Evolutionary conservation across 2,888 invertebrate genomes (phyloP).

Genomic region (Phania funesta): DNA sequence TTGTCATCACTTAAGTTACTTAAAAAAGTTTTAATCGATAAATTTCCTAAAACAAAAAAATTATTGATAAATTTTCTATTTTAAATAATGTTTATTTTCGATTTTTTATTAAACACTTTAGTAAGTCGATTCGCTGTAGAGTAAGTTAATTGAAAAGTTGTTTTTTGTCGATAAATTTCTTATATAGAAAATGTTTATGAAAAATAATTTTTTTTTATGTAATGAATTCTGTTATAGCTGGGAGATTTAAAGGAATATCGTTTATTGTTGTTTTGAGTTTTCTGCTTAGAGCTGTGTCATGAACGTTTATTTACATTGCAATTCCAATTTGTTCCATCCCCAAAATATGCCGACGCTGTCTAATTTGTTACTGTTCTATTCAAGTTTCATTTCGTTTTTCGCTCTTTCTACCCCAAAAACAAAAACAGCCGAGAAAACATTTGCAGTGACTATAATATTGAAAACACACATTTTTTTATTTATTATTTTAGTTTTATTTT

Average conservation of each 20-base stretch:
- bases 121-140: no score
- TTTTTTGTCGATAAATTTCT: not conserved
- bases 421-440: slow-evolving; percentile 1
- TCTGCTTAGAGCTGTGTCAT: not conserved
- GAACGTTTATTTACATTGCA: not conserved
- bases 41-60: no score
- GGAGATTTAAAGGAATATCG: not conserved
- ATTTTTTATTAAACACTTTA: no score
- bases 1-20: no score
- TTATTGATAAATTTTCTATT: no score
- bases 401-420: slow-evolving; percentile 21
- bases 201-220: no score
- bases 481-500: slow-evolving; percentile 71
- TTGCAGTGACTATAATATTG: slow-evolving; percentile 38
- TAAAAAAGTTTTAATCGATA: no score
- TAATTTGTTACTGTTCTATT: slow-evolving; percentile 48
- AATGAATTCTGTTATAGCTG: no score
- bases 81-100: not conserved
- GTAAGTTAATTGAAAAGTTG: no score
- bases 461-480: slow-evolving; percentile 55
- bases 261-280: not conserved
- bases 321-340: slow-evolving; percentile 50
- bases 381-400: slow-evolving; percentile 67
- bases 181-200: not conserved
- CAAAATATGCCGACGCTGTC: slow-evolving; percentile 28